Evolutionary conservation across 37 sponge, comb jelly and placozoan species (phyloP), one percentile per base, ranked within the genome.

Genomic region (Theonella swinhoei): DNA sequence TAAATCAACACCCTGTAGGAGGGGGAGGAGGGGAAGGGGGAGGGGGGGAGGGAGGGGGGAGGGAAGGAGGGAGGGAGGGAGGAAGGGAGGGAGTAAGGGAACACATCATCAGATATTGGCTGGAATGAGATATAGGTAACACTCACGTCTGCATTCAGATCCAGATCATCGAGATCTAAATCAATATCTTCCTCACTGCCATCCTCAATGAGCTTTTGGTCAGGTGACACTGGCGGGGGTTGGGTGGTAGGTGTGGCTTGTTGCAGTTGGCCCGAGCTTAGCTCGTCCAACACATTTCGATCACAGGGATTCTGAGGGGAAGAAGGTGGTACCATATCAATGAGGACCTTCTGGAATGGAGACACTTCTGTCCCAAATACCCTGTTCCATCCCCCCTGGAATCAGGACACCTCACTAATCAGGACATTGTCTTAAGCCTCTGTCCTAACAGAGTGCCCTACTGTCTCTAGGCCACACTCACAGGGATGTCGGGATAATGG

Each of bases 111-210:
- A 25, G 26, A 25, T 25, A 8, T 66, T 25, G 26, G 26, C 68
- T 25, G 14, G 28, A 11, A 66, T 35, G 19, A 58, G 17, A 20
- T 58, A 19, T 58, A 58, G 17, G 17, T 11, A 58, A 20, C 11
- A 26, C 71, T 62, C 39, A 78, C 86, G 9, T 85, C 66, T 32
- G 86, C 71, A 35, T 80, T 80, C 5, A 79, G 33, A 62, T 82
- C 87, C 54, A 47, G 14, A 47, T 47, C 54, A 47, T 47, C 54
- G 54, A 47, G 54, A 54, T 62, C 86, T 60, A 86, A 39, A 1
- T 83, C 61, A 62, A 87, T 87, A 42, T 93, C 90, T 65, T 80
- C 83, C 4, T 88, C 88, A 25, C 90, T 82, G 78, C 87, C 80
- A 62, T 89, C 60, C 72, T 70, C 70, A 38, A 9, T 20, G 11